Percentiles rank a stretch among this genome's conserved stretches.
These are phyloP conservation scores for Metopolophium dirhodum DNA, from an alignment of 1,140 invertebrate species.

Conservation along the genomic window DNA sequence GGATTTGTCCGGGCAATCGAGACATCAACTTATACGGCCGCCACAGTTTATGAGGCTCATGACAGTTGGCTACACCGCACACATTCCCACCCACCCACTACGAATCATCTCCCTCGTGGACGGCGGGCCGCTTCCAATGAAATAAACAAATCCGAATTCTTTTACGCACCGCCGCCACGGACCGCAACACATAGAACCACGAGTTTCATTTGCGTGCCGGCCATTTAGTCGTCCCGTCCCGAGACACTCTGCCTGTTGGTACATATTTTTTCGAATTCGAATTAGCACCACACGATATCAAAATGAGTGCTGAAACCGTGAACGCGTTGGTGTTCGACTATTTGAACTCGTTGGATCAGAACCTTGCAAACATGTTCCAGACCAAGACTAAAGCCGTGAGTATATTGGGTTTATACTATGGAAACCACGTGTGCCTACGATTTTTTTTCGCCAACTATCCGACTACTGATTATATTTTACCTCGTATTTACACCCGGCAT, in stretches of 20 bases:
- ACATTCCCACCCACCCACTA: not conserved
- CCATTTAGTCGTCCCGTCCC: not conserved
- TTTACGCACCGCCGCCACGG: not conserved
- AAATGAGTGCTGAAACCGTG: conserved; percentile 11
- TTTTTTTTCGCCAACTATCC: not conserved
- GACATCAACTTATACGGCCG: not conserved
- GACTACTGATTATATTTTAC: not conserved
- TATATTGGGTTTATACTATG: not conserved
- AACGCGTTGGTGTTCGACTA: conserved; percentile 50
- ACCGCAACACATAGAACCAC: not conserved
- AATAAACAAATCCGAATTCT: not conserved
- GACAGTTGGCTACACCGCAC: not conserved
- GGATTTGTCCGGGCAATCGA: not conserved
- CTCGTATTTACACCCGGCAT: not conserved
- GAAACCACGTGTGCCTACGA: conserved; percentile 35
- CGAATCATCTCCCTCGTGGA: not conserved
- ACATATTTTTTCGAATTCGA: not conserved
- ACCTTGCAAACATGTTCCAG: conserved; percentile 36
- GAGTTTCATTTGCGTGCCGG: not conserved
- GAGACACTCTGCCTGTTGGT: not conserved
- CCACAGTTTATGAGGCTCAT: not conserved
- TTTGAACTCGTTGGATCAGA: conserved; percentile 45
- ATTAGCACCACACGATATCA: not conserved
- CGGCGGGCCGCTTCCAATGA: not conserved
- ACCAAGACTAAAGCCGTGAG: conserved; percentile 45